Conservation (phyloP, 2,797 vertebrate species). For the Pseudochirops cupreus region DNA sequence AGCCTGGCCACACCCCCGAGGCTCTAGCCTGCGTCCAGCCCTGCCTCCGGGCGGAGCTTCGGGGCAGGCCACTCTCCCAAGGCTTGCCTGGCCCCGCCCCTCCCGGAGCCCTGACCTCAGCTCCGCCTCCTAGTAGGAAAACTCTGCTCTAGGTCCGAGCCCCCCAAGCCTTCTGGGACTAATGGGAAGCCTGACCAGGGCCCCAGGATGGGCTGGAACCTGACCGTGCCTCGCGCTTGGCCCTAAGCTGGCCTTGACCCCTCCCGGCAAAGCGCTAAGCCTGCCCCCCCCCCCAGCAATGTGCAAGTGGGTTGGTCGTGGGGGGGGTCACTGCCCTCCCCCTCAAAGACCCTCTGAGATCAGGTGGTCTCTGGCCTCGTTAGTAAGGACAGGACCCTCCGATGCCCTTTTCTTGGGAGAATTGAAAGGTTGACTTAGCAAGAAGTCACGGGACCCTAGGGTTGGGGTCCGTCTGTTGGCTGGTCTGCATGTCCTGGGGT, state of each 20-base stretch:
- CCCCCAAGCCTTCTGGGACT: too few species aligned
- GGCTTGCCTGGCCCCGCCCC: neutral
- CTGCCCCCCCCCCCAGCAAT: neutral
- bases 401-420: neutral
- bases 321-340: too few species aligned
- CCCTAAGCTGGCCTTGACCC: too few species aligned
- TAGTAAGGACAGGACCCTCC: neutral
- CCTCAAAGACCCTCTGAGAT: too few species aligned
- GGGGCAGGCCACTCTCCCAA: neutral
- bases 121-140: neutral
- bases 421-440: too few species aligned
- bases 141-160: neutral
- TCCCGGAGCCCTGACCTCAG: neutral
- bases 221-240: neutral
- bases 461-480: neutral
- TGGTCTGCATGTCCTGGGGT: neutral
- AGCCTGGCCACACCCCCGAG: neutral
- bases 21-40: fast-evolving
- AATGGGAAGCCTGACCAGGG: neutral
- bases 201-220: neutral
- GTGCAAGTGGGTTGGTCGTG: neutral
- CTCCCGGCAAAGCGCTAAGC: too few species aligned
- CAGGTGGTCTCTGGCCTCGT: neutral
- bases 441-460: neutral
- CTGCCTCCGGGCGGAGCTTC: neutral